These are phyloP conservation scores for Smittia aterrima DNA, from an alignment of 2,888 invertebrate species.

Conservation along the genomic window DNA sequence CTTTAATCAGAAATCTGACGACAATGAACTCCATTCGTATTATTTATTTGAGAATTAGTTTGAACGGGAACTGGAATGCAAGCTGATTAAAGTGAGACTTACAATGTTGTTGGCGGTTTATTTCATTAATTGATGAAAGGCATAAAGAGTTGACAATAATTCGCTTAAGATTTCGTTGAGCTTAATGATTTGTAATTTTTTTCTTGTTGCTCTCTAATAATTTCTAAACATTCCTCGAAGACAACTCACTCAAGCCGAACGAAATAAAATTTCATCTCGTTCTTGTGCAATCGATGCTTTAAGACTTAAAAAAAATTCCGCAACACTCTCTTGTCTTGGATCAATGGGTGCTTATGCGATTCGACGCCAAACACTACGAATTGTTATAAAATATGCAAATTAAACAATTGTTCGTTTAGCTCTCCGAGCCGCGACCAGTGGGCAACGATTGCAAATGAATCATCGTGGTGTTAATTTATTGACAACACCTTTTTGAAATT, in stretches of 20 bases:
- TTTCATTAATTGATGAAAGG: not conserved
- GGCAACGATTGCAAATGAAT: constrained; percentile 37
- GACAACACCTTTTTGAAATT: constrained; percentile 33
- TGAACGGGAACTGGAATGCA: not conserved
- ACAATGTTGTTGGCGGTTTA: not conserved
- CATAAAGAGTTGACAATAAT: too few species aligned
- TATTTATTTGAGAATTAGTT: not conserved
- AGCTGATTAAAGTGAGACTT: not conserved
- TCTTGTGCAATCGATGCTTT: not conserved
- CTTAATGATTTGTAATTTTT: too few species aligned
- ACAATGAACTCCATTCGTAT: constrained; percentile 16
- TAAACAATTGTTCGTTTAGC: constrained; percentile 23
- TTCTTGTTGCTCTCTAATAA: too few species aligned
- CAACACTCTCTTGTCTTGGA: constrained; percentile 13
- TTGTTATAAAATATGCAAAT: constrained; percentile 31
- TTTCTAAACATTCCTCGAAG: not conserved
- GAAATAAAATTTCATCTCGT: not conserved
- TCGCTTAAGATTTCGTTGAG: too few species aligned
- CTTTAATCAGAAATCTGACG: constrained; percentile 10
- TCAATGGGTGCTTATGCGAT: constrained; percentile 21
- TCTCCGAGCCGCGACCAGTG: constrained; percentile 20
- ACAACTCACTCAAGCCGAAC: not conserved
- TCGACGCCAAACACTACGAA: constrained; percentile 1
- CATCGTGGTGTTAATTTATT: constrained; percentile 41
- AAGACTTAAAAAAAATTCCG: constrained; percentile 11